Conservation (phyloP, 2,888 invertebrate species). For the Spodoptera littoralis region DNA sequence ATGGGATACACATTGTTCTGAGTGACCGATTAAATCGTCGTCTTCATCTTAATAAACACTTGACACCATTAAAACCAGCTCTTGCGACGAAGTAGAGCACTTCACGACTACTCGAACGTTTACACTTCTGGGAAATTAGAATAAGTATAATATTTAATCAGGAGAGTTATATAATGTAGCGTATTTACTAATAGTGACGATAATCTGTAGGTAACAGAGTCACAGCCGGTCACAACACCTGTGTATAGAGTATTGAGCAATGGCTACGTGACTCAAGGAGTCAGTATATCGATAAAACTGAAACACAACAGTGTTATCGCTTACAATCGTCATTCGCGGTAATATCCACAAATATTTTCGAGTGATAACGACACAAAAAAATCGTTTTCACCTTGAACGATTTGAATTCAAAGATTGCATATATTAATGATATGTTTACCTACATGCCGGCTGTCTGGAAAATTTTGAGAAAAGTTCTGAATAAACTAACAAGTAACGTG, state of each 20-base stretch:
- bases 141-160: conserved; percentile 43
- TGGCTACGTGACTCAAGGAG: conserved; percentile 85
- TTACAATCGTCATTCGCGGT: conserved; percentile 73
- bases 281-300: conserved; percentile 76
- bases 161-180: conserved; percentile 47
- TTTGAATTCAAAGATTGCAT: conserved; percentile 40
- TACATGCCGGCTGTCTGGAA: neutral
- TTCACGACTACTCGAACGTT: conserved; percentile 39
- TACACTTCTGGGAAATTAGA: conserved; percentile 51
- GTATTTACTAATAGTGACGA: conserved; percentile 54
- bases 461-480: conserved; percentile 1
- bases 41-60: conserved; percentile 61
- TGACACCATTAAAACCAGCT: conserved; percentile 60
- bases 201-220: conserved; percentile 49
- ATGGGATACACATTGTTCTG: conserved; percentile 62
- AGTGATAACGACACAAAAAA: conserved; percentile 70
- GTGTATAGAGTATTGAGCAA: conserved; percentile 69
- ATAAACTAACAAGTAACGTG: too few relatives aligned
- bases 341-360: conserved; percentile 72
- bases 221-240: conserved; percentile 63
- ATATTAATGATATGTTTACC: conserved; percentile 19
- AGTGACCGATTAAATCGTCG: conserved; percentile 54
- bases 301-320: conserved; percentile 82
- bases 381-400: conserved; percentile 78
- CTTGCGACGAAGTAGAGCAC: conserved; percentile 49